phyloP scores from a whole-genome alignment of 2,888 invertebrate genomes.

The Caenorhabditis doughertyi region DNA sequence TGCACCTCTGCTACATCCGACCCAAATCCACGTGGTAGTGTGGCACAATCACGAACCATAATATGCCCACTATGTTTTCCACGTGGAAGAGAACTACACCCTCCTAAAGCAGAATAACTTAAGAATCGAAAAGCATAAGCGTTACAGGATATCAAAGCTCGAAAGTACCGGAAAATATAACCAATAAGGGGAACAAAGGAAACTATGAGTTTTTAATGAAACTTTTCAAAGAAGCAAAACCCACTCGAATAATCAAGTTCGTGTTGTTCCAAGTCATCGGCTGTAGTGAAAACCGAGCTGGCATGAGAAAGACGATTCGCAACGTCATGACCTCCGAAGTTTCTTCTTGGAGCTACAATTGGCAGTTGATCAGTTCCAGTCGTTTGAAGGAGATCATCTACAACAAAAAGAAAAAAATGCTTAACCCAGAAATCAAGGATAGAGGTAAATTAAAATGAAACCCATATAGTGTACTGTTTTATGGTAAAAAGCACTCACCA shows the following conservation, averaged over 20 bases:
- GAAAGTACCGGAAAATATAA: not conserved
- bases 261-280: conserved; percentile 53
- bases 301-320: conserved; percentile 45
- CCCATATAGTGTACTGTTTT: not conserved
- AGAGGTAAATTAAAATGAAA: no score
- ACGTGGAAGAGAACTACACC: conserved; percentile 68
- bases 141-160: not conserved
- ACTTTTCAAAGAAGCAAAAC: no score
- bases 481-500: conserved; percentile 35
- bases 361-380: conserved; percentile 45
- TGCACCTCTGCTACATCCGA: conserved; percentile 41
- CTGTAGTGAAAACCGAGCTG: conserved; percentile 37
- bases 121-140: conserved; percentile 4
- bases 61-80: conserved; percentile 33
- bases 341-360: conserved; percentile 54
- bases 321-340: conserved; percentile 42
- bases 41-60: conserved; percentile 65
- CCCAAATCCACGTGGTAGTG: conserved; percentile 67
- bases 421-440: conserved; percentile 14
- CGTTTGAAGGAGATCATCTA: conserved; percentile 50
- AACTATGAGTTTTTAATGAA: not conserved
- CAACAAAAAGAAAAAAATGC: no score
- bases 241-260: conserved; percentile 62
- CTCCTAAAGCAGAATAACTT: conserved; percentile 60
- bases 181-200: not conserved